Conservation (phyloP, 2,888 invertebrate species). For the Clunio marinus region DNA sequence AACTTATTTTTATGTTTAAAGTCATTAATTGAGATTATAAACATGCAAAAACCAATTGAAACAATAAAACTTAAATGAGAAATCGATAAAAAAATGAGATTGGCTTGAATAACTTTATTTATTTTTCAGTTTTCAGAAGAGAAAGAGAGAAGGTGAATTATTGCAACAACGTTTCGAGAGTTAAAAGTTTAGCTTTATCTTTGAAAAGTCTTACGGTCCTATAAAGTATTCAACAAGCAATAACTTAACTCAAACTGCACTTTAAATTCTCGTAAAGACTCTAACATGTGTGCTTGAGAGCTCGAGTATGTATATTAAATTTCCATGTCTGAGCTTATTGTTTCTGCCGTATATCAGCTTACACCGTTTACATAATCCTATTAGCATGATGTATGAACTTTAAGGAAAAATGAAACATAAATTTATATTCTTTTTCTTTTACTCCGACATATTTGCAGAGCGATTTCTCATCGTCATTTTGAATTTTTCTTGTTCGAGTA, state of each 20-base stretch:
- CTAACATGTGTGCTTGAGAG: conserved; percentile 24
- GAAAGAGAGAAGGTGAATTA: not conserved
- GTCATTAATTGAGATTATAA: conserved; percentile 19
- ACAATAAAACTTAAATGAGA: conserved; percentile 22
- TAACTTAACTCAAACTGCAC: conserved; percentile 25
- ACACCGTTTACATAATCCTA: conserved; percentile 29
- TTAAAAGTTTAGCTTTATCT: conserved; percentile 10
- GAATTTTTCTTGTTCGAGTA: not conserved
- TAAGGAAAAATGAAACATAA: not conserved
- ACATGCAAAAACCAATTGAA: conserved; percentile 24
- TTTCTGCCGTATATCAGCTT: conserved; percentile 33
- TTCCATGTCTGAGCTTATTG: conserved; percentile 29
- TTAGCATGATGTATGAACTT: conserved; percentile 34
- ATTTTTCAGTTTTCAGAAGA: conserved; percentile 7
- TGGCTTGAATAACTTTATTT: too few relatives aligned
- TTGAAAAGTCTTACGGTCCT: not conserved
- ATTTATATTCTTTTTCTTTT: not conserved
- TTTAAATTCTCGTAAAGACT: conserved; percentile 20
- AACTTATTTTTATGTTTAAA: conserved; percentile 17
- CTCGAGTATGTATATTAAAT: conserved; percentile 27
- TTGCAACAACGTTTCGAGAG: not conserved
- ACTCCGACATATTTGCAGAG: not conserved
- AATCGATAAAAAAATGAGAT: conserved; percentile 11
- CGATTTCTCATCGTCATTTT: conserved; percentile 16
- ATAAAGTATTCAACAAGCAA: conserved; percentile 29